Percentiles rank a stretch among this genome's conserved stretches.
These are phyloP conservation scores for Solenopsis invicta DNA, from an alignment of 1,140 invertebrate species.

Conservation along the genomic window DNA sequence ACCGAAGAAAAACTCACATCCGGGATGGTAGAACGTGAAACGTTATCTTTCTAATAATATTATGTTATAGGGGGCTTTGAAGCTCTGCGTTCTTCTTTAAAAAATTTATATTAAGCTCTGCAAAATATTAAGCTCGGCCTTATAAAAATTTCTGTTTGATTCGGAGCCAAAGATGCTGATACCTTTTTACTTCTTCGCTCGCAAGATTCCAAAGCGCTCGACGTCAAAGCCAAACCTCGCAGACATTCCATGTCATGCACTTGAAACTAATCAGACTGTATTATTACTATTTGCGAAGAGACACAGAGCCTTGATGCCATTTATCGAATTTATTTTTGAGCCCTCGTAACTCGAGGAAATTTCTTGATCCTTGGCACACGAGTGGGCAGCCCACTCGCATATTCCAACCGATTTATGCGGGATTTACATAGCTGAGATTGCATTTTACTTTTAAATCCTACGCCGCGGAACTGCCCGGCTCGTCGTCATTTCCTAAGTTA, in stretches of 20 bases:
- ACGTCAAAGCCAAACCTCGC: background rate
- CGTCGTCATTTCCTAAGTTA: slow-evolving; percentile 72
- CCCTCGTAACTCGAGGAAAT: slow-evolving; percentile 39
- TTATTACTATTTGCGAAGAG: slow-evolving; percentile 25
- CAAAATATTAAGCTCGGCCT: background rate
- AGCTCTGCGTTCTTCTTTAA: background rate
- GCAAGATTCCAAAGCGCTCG: background rate
- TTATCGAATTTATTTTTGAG: slow-evolving; percentile 53
- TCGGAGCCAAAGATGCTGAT: background rate
- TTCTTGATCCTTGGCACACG: slow-evolving; percentile 71
- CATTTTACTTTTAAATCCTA: slow-evolving; percentile 80
- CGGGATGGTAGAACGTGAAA: background rate
- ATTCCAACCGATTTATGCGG: slow-evolving; percentile 72
- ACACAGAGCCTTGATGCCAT: background rate
- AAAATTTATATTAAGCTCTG: background rate
- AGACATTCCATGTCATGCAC: background rate
- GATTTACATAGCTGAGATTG: slow-evolving; percentile 78
- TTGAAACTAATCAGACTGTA: slow-evolving; percentile 18
- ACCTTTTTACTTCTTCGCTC: slow-evolving; percentile 3
- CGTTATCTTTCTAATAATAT: slow-evolving; percentile 4
- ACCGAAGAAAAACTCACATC: slow-evolving; percentile 3
- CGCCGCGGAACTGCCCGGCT: slow-evolving; percentile 57
- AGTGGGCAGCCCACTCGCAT: slow-evolving; percentile 67
- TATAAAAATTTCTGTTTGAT: background rate
- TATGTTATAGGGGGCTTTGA: background rate